These are phyloP conservation scores for Sebastes cheni DNA, from an alignment of 2,797 vertebrate genomes.

Conservation along the genomic window DNA sequence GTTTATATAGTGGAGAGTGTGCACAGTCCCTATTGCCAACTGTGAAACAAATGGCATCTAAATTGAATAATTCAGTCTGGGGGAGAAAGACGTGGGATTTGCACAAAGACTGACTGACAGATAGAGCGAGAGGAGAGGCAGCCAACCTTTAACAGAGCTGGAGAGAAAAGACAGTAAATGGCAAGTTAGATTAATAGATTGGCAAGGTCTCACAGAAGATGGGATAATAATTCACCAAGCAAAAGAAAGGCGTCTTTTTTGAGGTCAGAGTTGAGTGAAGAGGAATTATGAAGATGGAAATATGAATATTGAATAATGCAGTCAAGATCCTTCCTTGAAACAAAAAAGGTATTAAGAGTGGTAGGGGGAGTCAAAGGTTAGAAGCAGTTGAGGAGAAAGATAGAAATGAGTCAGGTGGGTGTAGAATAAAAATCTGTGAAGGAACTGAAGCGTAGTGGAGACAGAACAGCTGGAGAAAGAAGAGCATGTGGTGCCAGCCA, in stretches of 20 bases:
- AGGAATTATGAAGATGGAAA: slow-evolving; percentile 76
- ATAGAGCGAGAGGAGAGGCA: slow-evolving; percentile 82
- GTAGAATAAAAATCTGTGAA: slow-evolving; percentile 44
- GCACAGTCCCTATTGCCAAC: slow-evolving; percentile 72
- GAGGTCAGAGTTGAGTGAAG: slow-evolving; percentile 78
- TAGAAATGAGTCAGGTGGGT: slow-evolving; percentile 67
- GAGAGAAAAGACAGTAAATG: slow-evolving; percentile 82
- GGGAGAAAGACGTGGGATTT: slow-evolving; percentile 82
- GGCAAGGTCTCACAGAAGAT: slow-evolving; percentile 76
- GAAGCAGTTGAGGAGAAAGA: slow-evolving; percentile 53
- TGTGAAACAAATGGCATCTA: slow-evolving; percentile 84
- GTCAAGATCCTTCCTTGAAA: slow-evolving; percentile 63
- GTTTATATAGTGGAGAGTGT: slow-evolving; percentile 71
- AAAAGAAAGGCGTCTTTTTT: slow-evolving; percentile 74
- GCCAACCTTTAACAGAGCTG: slow-evolving; percentile 84
- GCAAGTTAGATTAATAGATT: slow-evolving; percentile 86
- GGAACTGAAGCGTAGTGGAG: slow-evolving; percentile 50
- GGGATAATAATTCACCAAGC: slow-evolving; percentile 79
- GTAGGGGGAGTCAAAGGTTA: slow-evolving; percentile 71
- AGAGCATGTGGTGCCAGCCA: slow-evolving; percentile 31
- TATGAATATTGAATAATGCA: slow-evolving; percentile 78
- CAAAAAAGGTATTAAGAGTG: slow-evolving; percentile 69
- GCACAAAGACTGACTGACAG: slow-evolving; percentile 87
- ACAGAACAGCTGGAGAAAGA: slow-evolving; percentile 52
- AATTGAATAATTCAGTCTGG: slow-evolving; percentile 84